Percentiles rank a stretch among this genome's conserved stretches.
Conservation (phyloP, 2,888 invertebrate genomes). For the Drosophila subquinaria region DNA sequence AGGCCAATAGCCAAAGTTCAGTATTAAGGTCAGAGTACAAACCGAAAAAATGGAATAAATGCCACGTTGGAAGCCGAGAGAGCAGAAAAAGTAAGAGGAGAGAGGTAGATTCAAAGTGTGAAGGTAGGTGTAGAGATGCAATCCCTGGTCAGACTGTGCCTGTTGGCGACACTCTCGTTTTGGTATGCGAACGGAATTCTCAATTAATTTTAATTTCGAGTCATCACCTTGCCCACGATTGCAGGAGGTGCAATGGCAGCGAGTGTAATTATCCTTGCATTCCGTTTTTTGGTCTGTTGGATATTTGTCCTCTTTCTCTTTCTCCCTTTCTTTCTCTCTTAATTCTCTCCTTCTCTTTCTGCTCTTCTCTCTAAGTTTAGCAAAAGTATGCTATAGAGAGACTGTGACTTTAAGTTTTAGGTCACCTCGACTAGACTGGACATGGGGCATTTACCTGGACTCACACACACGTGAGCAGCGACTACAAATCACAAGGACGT, state of each 20-base stretch:
- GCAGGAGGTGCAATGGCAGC: slow-evolving; percentile 41
- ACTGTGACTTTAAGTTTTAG: slow-evolving; percentile 49
- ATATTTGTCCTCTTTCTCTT: slow-evolving; percentile 21
- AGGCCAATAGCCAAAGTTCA: slow-evolving; percentile 43
- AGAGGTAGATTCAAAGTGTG: slow-evolving; percentile 43
- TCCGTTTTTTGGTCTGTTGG: slow-evolving; percentile 60
- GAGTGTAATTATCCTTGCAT: slow-evolving; percentile 68
- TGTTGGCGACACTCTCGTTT: slow-evolving; percentile 64
- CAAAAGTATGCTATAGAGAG: slow-evolving; percentile 47
- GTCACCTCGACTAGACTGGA: slow-evolving; percentile 39
- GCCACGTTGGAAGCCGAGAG: slow-evolving; percentile 14
- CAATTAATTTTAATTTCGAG: slow-evolving; percentile 84
- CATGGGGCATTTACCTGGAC: slow-evolving; percentile 51
- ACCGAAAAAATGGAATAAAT: slow-evolving; percentile 16
- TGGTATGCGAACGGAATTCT: slow-evolving; percentile 80
- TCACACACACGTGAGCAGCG: slow-evolving; percentile 44
- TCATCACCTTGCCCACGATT: slow-evolving; percentile 79
- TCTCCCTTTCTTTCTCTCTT: too few relatives aligned
- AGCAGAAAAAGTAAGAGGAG: background rate
- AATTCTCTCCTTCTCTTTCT: background rate
- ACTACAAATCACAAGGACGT: slow-evolving; percentile 67
- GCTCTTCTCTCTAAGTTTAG: slow-evolving; percentile 46
- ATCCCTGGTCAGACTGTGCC: slow-evolving; percentile 34
- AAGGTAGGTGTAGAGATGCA: slow-evolving; percentile 28
- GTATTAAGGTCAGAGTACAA: slow-evolving; percentile 42